Evolutionary conservation across 2,113 vertebrate genomes (phyloP), one percentile per base, ranked within the genome.

Genomic region (Hucho hucho): DNA sequence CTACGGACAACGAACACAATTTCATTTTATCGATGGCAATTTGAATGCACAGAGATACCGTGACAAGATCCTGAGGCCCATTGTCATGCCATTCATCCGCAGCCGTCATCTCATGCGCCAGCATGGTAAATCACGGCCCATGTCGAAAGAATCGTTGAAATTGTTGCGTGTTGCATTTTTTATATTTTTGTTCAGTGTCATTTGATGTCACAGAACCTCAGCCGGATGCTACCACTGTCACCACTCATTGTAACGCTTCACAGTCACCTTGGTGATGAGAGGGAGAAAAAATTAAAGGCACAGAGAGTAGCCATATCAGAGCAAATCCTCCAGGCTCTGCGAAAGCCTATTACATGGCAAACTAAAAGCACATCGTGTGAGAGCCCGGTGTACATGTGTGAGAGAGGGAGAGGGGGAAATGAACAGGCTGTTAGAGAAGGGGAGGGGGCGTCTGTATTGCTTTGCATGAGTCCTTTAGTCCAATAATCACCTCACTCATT

Each of bases 261-360:
- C 66, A 37, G 59, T 77, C 61, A 74, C 63, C 58, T 74, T 75
- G 75, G 29, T 22, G 59, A 20, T 5, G 66, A 59, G 49, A 20
- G 7, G 64, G 28, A 37, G 14, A 64, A 56, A 64, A 26, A 59
- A 22, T 25, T 29, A 68, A 24, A 32, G 69, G 32, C 20, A 22
- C 29, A 14, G 65, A n/a, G 43, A 25, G 37, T 65, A n/a, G 20
- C 43, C 64, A 43, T 61, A 63, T 79, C 63, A 68, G 64, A 64
- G 59, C 69, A 82, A 78, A 82, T 75, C 80, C 64, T 11, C 7
- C 46, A 20, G 49, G 69, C 29, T 76, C 32, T 63, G 12, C 64
- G 43, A 77, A 83, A 80, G 75, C 75, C 78, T 80, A 80, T 83
- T 83, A 83, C 22, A 64, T 22, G 14, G 43, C 56, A 20, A 53